Base-by-base conservation (phyloP, 1,140 invertebrate species). In the Homarus americanus region DNA sequence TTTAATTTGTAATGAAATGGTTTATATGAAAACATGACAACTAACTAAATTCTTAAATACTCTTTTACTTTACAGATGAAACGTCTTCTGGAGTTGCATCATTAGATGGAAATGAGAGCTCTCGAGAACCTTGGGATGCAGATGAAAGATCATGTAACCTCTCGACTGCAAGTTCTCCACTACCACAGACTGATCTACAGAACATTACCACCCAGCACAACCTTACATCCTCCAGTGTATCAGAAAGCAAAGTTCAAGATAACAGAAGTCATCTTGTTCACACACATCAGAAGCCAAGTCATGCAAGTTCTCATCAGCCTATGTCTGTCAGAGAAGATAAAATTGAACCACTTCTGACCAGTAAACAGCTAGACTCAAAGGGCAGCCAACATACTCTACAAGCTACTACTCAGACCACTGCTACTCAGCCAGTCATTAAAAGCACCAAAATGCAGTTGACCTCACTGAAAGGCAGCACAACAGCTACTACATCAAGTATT, bases 11-110 rank as follows among this genome's bases (percentile, higher is more conserved):
- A n/a, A n/a, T n/a, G n/a, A n/a, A n/a, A n/a, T n/a, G n/a, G n/a
- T n/a, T n/a, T n/a, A n/a, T n/a, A n/a, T n/a, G n/a, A n/a, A n/a
- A n/a, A n/a, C n/a, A n/a, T n/a, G n/a, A n/a, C n/a, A n/a, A n/a
- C n/a, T n/a, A n/a, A n/a, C n/a, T n/a, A 49, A 49, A 49, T 49
- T 58, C 53, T 20, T 58, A 40, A 72, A 34, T 36, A 36, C n/a
- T 66, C 38, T 90, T 58, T 82, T 24, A 34, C 32, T 41, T 86
- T 84, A 0, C 83, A 92, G 87, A 93, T 78, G 92, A 91, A 38
- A 92, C 88, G 2, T 92, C 89, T 15, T 92, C 91, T 28, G 96
- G 96, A 82, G 94, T 97, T n/a, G 95, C 95, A 93, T 93, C 87
- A n/a, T 20, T 92, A 69, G 92, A 91, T 20, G 92, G 91, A 38